These are phyloP conservation scores for Xiphophorus couchianus DNA, from an alignment of 2,113 vertebrate genomes.

Conservation along the genomic window DNA sequence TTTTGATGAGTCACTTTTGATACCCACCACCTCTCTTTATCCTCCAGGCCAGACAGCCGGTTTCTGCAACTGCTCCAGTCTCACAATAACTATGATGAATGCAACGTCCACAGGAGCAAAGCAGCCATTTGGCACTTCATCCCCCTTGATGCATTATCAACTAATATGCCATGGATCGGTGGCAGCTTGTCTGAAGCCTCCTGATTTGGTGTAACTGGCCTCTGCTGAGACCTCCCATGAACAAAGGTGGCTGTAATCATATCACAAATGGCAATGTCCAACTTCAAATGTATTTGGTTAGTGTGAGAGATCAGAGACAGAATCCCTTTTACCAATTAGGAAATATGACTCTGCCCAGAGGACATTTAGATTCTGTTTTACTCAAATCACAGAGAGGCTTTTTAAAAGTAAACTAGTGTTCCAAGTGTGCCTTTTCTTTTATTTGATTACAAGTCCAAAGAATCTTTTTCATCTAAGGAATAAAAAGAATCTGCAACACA, in stretches of 20 bases:
- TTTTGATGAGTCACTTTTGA: slow-evolving; percentile 48
- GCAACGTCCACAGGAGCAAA: slow-evolving; percentile 70
- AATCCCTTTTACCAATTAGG: slow-evolving; percentile 28
- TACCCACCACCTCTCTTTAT: slow-evolving; percentile 33
- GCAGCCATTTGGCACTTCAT: slow-evolving; percentile 67
- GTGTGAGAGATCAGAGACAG: slow-evolving; percentile 21
- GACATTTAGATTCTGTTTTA: slow-evolving; percentile 22
- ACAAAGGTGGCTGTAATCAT: slow-evolving; percentile 48
- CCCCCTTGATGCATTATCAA: slow-evolving; percentile 66
- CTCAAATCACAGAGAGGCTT: neutral
- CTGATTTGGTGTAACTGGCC: slow-evolving; percentile 36
- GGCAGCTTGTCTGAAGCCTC: slow-evolving; percentile 44
- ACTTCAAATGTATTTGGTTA: slow-evolving; percentile 44
- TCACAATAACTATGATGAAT: slow-evolving; percentile 75
- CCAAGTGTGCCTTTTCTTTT: neutral
- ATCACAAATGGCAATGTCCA: slow-evolving; percentile 34
- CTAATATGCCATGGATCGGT: slow-evolving; percentile 49
- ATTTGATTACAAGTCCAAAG: slow-evolving; percentile 6
- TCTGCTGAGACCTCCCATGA: slow-evolving; percentile 24
- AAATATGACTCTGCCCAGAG: slow-evolving; percentile 16
- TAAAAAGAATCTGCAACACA: slow-evolving; percentile 19
- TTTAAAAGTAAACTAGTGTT: slow-evolving; percentile 32
- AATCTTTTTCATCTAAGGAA: slow-evolving; percentile 3
- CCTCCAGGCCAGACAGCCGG: slow-evolving; percentile 20
- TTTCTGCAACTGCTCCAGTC: slow-evolving; percentile 36